phyloP scores from a whole-genome alignment of 1,140 invertebrate species.

The Sarcophaga bullata region DNA sequence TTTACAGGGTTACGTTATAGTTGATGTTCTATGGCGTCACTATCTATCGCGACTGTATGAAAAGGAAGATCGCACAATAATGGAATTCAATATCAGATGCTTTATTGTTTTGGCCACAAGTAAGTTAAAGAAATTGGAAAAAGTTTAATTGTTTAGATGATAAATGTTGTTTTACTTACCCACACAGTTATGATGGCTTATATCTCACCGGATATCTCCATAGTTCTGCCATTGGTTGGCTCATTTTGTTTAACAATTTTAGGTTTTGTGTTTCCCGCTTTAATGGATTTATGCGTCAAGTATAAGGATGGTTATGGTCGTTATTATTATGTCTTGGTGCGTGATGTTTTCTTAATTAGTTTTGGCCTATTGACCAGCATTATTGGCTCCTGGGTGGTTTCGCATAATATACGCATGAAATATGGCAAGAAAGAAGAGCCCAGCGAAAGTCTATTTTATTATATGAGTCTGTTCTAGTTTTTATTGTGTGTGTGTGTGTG shows the following conservation, averaged over 20 bases:
- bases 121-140: not conserved
- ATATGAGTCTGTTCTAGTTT: not conserved
- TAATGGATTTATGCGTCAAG: conserved; percentile 40
- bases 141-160: not conserved
- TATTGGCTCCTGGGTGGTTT: conserved; percentile 31
- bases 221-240: conserved; percentile 41
- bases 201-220: not conserved
- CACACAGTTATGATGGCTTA: conserved; percentile 30
- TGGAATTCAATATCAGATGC: conserved; percentile 33
- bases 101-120: conserved; percentile 26
- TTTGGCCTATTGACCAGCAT: conserved; percentile 32
- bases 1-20: conserved; percentile 91
- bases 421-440: not conserved
- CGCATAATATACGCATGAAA: conserved; percentile 25
- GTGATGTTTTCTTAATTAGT: conserved; percentile 28
- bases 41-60: conserved; percentile 20
- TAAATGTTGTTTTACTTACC: not conserved
- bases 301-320: conserved; percentile 32
- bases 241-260: conserved; percentile 38
- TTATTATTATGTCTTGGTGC: conserved; percentile 16
- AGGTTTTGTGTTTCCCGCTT: conserved; percentile 36
- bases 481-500: too few relatives aligned
- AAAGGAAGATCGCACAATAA: conserved; percentile 3
- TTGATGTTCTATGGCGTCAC: conserved; percentile 83
- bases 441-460: conserved; percentile 19